Base-by-base conservation (phyloP, 2,113 vertebrate genomes). In the Thinocorus orbignyianus region DNA sequence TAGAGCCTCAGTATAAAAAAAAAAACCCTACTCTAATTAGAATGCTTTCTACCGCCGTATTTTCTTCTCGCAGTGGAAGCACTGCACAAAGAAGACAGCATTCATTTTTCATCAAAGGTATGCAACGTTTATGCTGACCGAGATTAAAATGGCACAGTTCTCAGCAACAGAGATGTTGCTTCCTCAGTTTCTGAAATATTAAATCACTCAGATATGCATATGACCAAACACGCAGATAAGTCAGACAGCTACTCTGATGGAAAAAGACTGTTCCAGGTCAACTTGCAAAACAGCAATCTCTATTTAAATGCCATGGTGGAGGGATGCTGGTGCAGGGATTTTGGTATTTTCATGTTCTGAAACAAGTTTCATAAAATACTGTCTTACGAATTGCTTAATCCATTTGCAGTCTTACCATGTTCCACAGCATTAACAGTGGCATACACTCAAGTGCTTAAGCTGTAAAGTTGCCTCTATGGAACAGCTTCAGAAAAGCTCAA, bases 181-280 rank as follows among this genome's bases (percentile, higher is more conserved):
- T 71, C 73, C 72, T 64, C 69, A 25, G 46, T 73, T 91, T 78
- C 28, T 94, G 71, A 88, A 88, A 77, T 62, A 86, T 68, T 70
- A 78, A 86, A 83, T 88, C 76, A 12, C 73, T 74, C 41, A n/a
- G 80, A 74, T 64, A 74, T 0, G 1, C 51, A 19, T 13, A 26
- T 14, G 61, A 86, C 52, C 61, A 44, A 88, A 78, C 30, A 73
- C 4, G 0, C 0, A 86, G 71, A 11, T 68, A 74, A 86, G 48
- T 57, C 93, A 92, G 80, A 73, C 77, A 93, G 84, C 73, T 85
- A 18, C 61, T 81, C 65, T 76, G 89, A 95, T 89, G 61, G 48
- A 71, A 91, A 48, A 57, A 89, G 94, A 95, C 94, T 93, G 93
- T 96, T 97, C 81, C 81, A 96, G 96, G 93, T 87, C 96, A 95